Evolutionary conservation across 2,888 invertebrate species (phyloP).

Genomic region (Agrochola lychnidis): DNA sequence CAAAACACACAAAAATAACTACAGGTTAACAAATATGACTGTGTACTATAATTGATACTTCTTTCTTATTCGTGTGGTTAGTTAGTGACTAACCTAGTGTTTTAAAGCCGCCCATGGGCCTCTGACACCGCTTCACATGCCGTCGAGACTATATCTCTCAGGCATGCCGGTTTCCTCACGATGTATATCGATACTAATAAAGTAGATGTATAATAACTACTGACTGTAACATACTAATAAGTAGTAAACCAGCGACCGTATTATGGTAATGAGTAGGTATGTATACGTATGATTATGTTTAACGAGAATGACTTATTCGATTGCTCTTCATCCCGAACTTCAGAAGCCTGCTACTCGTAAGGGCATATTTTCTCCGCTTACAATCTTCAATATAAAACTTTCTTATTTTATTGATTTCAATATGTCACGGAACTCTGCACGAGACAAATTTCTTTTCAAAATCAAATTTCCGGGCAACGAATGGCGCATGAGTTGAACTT

Average conservation of each 20-base stretch:
- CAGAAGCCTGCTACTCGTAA: constrained; percentile 2
- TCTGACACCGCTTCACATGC: no score
- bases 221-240: background rate
- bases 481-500: constrained; percentile 80
- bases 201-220: background rate
- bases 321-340: background rate
- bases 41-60: no score
- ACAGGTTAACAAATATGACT: no score
- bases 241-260: no score
- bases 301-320: background rate
- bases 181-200: no score
- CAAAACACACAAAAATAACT: no score
- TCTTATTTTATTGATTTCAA: constrained; percentile 68
- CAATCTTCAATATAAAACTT: constrained; percentile 60
- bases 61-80: no score
- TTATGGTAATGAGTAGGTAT: no score
- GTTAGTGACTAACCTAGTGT: no score
- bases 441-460: constrained; percentile 82
- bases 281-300: background rate
- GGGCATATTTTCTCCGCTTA: constrained; percentile 25
- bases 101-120: no score
- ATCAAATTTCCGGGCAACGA: constrained; percentile 79
- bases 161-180: no score
- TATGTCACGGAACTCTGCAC: constrained; percentile 67
- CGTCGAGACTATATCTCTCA: no score